phyloP scores from a whole-genome alignment of 2,888 invertebrate species.

The Catocala sponsa region DNA sequence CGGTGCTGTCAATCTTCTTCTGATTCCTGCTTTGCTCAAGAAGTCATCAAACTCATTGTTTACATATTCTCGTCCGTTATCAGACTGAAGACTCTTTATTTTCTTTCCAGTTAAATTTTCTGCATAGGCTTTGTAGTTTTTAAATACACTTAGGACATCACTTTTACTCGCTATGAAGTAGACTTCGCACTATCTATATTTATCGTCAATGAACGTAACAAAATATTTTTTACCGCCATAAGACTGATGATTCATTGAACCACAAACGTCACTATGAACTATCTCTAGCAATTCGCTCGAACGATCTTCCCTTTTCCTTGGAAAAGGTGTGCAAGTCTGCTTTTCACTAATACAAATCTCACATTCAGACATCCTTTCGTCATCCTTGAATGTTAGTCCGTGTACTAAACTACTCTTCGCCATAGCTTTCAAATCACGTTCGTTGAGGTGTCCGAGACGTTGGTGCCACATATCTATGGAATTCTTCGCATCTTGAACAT shows the following conservation, averaged over 20 bases:
- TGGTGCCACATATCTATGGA: too few species aligned
- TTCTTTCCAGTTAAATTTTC: slow-evolving; percentile 3
- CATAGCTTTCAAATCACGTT: slow-evolving; percentile 4
- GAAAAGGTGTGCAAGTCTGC: slow-evolving; percentile 1
- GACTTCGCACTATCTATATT: slow-evolving; percentile 24
- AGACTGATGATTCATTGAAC: slow-evolving; percentile 10
- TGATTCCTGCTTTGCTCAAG: slow-evolving; percentile 15
- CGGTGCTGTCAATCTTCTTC: slow-evolving; percentile 7
- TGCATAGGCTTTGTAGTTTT: neutral
- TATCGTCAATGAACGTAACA: slow-evolving; percentile 34
- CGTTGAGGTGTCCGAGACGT: slow-evolving; percentile 14
- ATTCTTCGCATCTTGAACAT: neutral
- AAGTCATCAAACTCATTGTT: slow-evolving; percentile 13
- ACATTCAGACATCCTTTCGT: slow-evolving; percentile 3
- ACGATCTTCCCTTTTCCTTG: neutral
- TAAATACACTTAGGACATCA: slow-evolving; percentile 6
- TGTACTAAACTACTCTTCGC: slow-evolving; percentile 1
- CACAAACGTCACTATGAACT: slow-evolving; percentile 11
- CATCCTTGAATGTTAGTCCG: neutral
- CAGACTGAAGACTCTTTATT: slow-evolving; percentile 5
- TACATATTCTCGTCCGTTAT: slow-evolving; percentile 8
- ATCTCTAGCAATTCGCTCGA: neutral
- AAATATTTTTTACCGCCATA: slow-evolving; percentile 26
- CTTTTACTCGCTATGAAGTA: slow-evolving; percentile 24
- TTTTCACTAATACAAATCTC: slow-evolving; percentile 2